Evolutionary conservation across 1,140 invertebrate genomes (phyloP), one percentile per base, ranked within the genome.

Genomic region (Drosophila bipectinata): DNA sequence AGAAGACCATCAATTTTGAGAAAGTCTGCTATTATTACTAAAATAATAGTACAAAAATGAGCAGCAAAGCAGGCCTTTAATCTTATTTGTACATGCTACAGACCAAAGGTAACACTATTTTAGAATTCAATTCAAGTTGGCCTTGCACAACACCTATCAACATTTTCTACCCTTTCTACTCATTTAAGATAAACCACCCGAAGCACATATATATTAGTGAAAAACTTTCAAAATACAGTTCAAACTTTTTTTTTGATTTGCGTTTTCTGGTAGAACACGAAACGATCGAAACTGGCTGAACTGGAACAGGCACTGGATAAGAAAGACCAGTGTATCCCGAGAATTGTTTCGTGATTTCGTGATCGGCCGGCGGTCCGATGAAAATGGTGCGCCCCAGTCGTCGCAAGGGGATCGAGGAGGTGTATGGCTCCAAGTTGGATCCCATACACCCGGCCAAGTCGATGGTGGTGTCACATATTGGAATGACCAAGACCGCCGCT

Each of bases 321-420:
- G 0, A 18, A 47, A 24, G 34, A 12, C 12, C 4, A 12, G 10
- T 24, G 15, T 14, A 1, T 1, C 12, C 4, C 28, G 3, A 45
- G 7, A 18, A 30, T 44, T 18, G n/a, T 14, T 44, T 44, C n/a
- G 6, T 7, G 18, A 14, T 1, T 28, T 28, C 26, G 5, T 28
- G 26, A 15, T 34, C 3, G 1, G n/a, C 8, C 12, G n/a, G 30
- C 12, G 18, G 6, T 51, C 12, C 7, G 18, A 56, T 44, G 30
- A 77, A 45, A 44, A 89, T 91, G 85, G 74, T 91, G 24, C 82
- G 90, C 6, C 58, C 75, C 9, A 72, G 26, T 59, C 69, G 79
- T 15, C 90, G 89, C 39, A 91, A 91, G 53, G 64, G 69, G 9
- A 74, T 91, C 55, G 90, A 91, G 34, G 90, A 91, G 58, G 69